These are phyloP conservation scores for Andrena trimmerana DNA, from an alignment of 2,888 invertebrate genomes.

Conservation along the genomic window DNA sequence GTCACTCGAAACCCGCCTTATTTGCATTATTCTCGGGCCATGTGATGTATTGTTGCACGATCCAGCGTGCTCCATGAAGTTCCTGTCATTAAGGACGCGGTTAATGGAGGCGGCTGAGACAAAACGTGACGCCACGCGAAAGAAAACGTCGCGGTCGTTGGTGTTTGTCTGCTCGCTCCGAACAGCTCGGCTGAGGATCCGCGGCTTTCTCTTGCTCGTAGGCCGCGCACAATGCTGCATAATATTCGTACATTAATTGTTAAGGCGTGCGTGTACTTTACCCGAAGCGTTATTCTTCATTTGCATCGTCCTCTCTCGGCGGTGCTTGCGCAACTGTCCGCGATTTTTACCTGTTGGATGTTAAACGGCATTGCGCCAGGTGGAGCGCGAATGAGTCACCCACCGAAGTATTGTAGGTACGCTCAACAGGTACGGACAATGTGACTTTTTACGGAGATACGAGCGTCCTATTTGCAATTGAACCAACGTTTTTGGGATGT, in stretches of 20 bases:
- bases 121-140: constrained; percentile 27
- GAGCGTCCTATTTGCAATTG: constrained; percentile 1
- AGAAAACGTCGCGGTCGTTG: constrained; percentile 18
- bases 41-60: constrained; percentile 35
- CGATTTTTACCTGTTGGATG: constrained; percentile 28
- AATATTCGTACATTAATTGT: constrained; percentile 33
- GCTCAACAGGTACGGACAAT: constrained; percentile 20
- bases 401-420: background rate
- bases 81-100: constrained; percentile 44
- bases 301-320: constrained; percentile 43
- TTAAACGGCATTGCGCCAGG: constrained; percentile 25
- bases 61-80: constrained; percentile 10
- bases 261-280: constrained; percentile 41
- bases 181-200: constrained; percentile 35
- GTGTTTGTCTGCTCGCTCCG: constrained; percentile 26
- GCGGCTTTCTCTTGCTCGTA: constrained; percentile 62
- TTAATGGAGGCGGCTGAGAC: constrained; percentile 43
- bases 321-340: constrained; percentile 29
- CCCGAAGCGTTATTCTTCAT: constrained; percentile 47
- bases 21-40: constrained; percentile 30
- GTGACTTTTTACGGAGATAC: background rate
- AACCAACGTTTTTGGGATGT: background rate
- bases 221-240: constrained; percentile 36
- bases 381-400: constrained; percentile 30
- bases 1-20: constrained; percentile 4